A percentile compares a stretch with the other conserved stretches of the same genome.
Evolutionary conservation across 2,113 vertebrate genomes (phyloP).

Genomic region (Cavia porcellus): DNA sequence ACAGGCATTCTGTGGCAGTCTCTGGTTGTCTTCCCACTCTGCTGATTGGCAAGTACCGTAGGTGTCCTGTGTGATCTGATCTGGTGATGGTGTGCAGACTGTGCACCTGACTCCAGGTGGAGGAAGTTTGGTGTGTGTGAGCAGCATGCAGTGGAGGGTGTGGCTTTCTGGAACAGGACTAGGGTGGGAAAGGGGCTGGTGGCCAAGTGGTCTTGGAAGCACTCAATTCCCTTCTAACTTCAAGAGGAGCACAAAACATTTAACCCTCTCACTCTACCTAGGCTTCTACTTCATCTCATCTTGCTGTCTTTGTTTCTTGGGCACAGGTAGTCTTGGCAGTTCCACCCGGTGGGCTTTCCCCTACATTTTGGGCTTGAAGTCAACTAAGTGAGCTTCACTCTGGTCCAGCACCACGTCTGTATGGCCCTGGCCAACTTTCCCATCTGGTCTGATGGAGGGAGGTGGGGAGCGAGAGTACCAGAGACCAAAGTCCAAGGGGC

Average conservation of each 20-base stretch:
- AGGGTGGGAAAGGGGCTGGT: background rate
- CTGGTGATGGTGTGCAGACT: conserved; percentile 35
- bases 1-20: background rate
- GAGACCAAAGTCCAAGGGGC: conserved; percentile 76
- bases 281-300: background rate
- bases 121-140: conserved; percentile 51
- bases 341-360: background rate
- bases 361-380: background rate
- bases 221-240: conserved; percentile 16
- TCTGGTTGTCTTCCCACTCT: conserved; percentile 28
- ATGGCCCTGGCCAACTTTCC: conserved; percentile 41
- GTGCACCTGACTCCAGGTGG: conserved; percentile 44
- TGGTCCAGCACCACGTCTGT: background rate
- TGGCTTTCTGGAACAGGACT: conserved; percentile 61
- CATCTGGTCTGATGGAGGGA: conserved; percentile 22
- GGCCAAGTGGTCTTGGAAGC: background rate
- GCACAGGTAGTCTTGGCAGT: background rate
- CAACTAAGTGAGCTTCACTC: background rate
- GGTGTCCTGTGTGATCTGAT: background rate
- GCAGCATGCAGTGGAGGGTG: background rate
- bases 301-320: background rate
- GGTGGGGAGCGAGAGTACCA: conserved; percentile 20
- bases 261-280: background rate
- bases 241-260: background rate
- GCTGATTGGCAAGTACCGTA: background rate